Conservation (phyloP, 2,113 vertebrate species). For the Ptilorrhoa leucosticta region DNA sequence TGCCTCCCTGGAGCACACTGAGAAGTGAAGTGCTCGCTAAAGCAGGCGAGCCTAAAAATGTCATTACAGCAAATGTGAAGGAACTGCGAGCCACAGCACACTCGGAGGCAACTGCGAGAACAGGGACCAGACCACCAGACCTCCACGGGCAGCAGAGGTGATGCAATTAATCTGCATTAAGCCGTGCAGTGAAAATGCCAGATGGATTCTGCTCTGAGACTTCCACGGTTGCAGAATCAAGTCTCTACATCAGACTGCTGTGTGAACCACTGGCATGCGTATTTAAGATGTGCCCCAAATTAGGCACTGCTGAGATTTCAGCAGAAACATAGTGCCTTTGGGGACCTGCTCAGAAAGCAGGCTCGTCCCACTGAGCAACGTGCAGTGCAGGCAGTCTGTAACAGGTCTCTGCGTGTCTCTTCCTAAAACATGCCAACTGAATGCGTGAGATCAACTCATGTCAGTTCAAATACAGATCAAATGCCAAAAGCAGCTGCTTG, state of each 20-base stretch:
- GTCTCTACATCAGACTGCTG: not conserved
- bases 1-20: not conserved
- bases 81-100: not conserved
- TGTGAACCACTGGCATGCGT: fast-evolving
- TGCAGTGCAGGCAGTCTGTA: fast-evolving
- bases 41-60: not conserved
- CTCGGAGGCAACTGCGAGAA: not conserved
- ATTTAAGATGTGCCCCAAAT: not conserved
- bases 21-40: not conserved
- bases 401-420: not conserved
- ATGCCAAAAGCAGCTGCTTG: not conserved
- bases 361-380: not conserved
- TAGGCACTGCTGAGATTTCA: not conserved
- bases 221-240: not conserved
- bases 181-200: not conserved
- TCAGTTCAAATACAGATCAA: not conserved
- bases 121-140: not conserved
- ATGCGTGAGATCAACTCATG: fast-evolving
- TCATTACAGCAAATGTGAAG: not conserved
- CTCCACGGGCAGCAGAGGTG: not conserved
- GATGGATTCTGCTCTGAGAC: not conserved
- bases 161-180: not conserved
- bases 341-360: not conserved
- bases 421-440: not conserved
- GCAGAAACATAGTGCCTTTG: not conserved